Evolutionary conservation across 2,113 vertebrate species (phyloP).

Genomic region (Aspiorhynchus laticeps): DNA sequence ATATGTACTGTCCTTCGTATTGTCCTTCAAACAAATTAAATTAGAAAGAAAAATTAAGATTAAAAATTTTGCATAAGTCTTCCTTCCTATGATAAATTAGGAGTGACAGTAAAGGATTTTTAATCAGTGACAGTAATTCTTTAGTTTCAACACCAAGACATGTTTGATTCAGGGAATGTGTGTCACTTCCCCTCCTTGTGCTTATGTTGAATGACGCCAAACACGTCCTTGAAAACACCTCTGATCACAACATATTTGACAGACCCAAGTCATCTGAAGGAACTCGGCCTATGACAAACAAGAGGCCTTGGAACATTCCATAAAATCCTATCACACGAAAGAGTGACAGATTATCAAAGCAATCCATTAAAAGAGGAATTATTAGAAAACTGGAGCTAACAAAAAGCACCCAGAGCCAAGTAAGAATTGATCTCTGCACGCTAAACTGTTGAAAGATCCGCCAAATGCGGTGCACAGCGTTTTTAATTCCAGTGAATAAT

Average conservation of each 20-base stretch:
- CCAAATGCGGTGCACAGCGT: background rate
- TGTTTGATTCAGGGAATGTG: background rate
- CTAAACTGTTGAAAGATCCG: slow-evolving; percentile 9
- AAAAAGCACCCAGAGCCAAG: background rate
- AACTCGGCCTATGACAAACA: background rate
- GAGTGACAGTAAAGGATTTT: too few relatives aligned
- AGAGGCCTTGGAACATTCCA: slow-evolving; percentile 2
- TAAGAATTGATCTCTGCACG: slow-evolving; percentile 9
- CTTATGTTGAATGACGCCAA: slow-evolving; percentile 19
- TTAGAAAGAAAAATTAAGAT: background rate
- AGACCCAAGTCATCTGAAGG: background rate
- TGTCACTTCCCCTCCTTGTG: background rate
- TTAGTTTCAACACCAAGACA: background rate
- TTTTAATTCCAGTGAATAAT: slow-evolving; percentile 30
- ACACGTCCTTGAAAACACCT: slow-evolving; percentile 42
- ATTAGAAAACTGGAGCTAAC: slow-evolving; percentile 9
- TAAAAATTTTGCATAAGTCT: background rate
- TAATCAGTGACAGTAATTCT: background rate
- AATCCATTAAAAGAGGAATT: slow-evolving; percentile 12
- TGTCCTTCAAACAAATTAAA: background rate
- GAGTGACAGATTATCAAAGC: slow-evolving; percentile 13
- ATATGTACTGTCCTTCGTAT: background rate
- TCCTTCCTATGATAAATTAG: background rate
- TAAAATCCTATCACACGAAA: background rate
- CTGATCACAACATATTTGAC: background rate